These are phyloP conservation scores for Trisateles emortualis DNA, from an alignment of 2,888 invertebrate genomes.

Conservation along the genomic window DNA sequence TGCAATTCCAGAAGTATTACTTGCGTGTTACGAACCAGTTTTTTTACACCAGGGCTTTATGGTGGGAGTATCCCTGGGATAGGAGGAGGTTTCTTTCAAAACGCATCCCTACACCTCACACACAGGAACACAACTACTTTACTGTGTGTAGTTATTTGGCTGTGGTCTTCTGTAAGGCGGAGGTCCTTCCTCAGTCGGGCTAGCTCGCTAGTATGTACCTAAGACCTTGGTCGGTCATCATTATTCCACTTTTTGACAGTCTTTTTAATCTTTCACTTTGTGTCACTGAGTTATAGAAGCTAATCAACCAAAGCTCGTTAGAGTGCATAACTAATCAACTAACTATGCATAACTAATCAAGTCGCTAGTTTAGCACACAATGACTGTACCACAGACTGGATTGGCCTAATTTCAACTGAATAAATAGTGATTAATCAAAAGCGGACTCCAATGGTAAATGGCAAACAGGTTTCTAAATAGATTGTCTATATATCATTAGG, in stretches of 20 bases:
- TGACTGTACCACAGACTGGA: background rate
- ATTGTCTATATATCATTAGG: background rate
- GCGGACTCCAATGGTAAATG: background rate
- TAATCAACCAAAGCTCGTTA: constrained; percentile 12
- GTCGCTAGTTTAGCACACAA: constrained; percentile 2
- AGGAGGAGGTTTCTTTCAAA: too few species aligned
- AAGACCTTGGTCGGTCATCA: too few species aligned
- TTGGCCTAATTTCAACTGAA: background rate
- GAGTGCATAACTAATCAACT: constrained; percentile 13
- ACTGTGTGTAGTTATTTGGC: too few species aligned
- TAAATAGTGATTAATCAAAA: constrained; percentile 6
- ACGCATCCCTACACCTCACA: too few species aligned
- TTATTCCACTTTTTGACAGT: background rate
- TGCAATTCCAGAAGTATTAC: too few species aligned
- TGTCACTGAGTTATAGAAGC: background rate
- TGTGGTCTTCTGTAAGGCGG: too few species aligned
- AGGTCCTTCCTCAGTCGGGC: too few species aligned
- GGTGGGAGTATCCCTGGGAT: too few species aligned
- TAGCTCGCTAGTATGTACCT: too few species aligned
- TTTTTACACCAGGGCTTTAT: too few species aligned
- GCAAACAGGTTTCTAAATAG: background rate
- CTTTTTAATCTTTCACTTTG: background rate
- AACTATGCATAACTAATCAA: constrained; percentile 13
- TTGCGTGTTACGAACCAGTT: too few species aligned
- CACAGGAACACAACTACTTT: too few species aligned